Evolutionary conservation across 2,888 invertebrate genomes (phyloP), one percentile per base, ranked within the genome.

Genomic region (Eubasilissa splendida): DNA sequence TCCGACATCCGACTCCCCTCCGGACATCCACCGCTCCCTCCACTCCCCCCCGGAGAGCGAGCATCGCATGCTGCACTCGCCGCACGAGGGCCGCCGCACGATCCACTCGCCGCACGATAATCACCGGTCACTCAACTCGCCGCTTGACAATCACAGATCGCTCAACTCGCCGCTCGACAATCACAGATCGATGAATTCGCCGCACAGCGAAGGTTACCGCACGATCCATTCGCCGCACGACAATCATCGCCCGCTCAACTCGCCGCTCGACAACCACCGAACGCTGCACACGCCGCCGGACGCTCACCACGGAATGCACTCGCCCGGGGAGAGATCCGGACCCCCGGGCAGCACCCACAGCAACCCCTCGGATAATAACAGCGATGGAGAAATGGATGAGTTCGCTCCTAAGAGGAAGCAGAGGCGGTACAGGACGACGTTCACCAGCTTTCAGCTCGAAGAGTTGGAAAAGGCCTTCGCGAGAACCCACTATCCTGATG

Each of bases 391-490:
- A 71, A 87, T 92, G 60, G 94, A 96, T 86, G 96, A 96, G 84
- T 96, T 95, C 86, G 91, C 95, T 0, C 96, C 96, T 0, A 97
- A 97, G 88, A 91, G 97, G 84, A 97, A 97, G 87, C 97, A 97
- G 87, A 91, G 97, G 9, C 90, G 97, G 68, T 97, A 97, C 87
- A 91, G 97, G 84, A 97, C 97, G n/a, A 97, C 97, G 53, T 97
- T 97, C 88, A 97, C 97, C 68, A 96, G 96, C 86, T 97, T 96
- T 87, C 97, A 99, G 88, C 91, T 99, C 84, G 98, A 99, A 88
- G 98, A 99, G 88, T 89, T 99, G 85, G 98, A 99, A 89, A 98
- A 98, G 87, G 98, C 98, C 0, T 99, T 99, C 90, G 96, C 98
- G 2, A 95, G 98, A 87, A 99, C 99, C 12, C 99, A 99, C 88